phyloP scores from a whole-genome alignment of 2,888 invertebrate species.

The Liposcelis brunnea region DNA sequence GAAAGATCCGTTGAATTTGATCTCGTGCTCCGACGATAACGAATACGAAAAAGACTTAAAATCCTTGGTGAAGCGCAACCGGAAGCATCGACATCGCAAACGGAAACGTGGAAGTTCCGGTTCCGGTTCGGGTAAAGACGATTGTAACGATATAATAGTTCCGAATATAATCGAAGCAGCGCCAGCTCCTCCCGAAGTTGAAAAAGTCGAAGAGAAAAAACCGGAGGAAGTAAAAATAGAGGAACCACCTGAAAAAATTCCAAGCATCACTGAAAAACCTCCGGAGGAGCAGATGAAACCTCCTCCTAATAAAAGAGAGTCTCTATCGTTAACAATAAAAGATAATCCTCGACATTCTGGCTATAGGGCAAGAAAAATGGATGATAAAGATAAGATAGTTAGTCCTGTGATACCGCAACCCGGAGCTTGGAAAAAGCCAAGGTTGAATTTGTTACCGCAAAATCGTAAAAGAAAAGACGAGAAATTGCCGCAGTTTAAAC shows the following conservation, averaged over 20 bases:
- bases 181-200: constrained; percentile 9
- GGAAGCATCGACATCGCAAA: constrained; percentile 46
- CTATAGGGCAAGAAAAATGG: constrained; percentile 46
- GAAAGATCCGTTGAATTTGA: constrained; percentile 74
- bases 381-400: constrained; percentile 73
- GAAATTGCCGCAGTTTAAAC: constrained; percentile 47
- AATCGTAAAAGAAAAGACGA: constrained; percentile 19
- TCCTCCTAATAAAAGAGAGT: constrained; percentile 18
- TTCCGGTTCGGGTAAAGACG: constrained; percentile 29
- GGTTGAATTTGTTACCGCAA: constrained; percentile 16
- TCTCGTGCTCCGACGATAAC: constrained; percentile 48
- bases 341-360: constrained; percentile 24
- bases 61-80: constrained; percentile 44
- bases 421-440: constrained; percentile 43
- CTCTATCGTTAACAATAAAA: constrained; percentile 27
- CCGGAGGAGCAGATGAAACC: constrained; percentile 14
- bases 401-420: constrained; percentile 84
- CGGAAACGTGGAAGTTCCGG: constrained; percentile 26
- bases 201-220: constrained; percentile 20
- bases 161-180: constrained; percentile 9
- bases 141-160: constrained; percentile 22
- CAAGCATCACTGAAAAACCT: constrained; percentile 8
- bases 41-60: constrained; percentile 67
- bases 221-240: constrained; percentile 8
- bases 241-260: constrained; percentile 5